phyloP scores from a whole-genome alignment of 2,797 vertebrate genomes.

The Arrhamphus sclerolepis region DNA sequence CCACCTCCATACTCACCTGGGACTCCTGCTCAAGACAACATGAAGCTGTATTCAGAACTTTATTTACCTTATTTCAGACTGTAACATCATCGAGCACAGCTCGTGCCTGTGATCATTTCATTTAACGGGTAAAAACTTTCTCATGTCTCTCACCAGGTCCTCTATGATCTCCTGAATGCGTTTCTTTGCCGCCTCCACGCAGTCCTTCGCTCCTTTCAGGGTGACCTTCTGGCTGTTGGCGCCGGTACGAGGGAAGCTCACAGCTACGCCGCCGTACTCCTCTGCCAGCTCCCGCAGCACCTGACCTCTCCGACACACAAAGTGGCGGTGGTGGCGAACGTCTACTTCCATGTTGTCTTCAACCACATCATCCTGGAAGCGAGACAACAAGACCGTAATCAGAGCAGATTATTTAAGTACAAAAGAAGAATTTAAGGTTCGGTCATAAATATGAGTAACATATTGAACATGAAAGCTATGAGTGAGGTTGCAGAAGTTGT shows the following conservation, averaged over 20 bases:
- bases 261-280: conserved; percentile 84
- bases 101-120: not conserved
- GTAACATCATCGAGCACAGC: too few relatives aligned
- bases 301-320: conserved; percentile 82
- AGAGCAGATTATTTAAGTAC: too few relatives aligned
- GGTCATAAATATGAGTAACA: too few relatives aligned
- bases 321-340: conserved; percentile 82
- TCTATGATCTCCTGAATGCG: conserved; percentile 84
- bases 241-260: conserved; percentile 85
- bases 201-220: conserved; percentile 86
- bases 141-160: conserved; percentile 74
- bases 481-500: too few relatives aligned
- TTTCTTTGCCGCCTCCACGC: conserved; percentile 83
- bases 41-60: not conserved
- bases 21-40: conserved; percentile 72
- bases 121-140: not conserved
- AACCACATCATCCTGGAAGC: conserved; percentile 81
- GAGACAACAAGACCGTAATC: not conserved
- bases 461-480: too few relatives aligned
- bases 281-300: conserved; percentile 84
- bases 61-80: too few relatives aligned
- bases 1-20: conserved; percentile 81
- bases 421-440: too few relatives aligned
- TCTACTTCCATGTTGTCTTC: conserved; percentile 85
- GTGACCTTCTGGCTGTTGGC: conserved; percentile 81